phyloP scores from a whole-genome alignment of 2,797 vertebrate species.

The Chelon labrosus region DNA sequence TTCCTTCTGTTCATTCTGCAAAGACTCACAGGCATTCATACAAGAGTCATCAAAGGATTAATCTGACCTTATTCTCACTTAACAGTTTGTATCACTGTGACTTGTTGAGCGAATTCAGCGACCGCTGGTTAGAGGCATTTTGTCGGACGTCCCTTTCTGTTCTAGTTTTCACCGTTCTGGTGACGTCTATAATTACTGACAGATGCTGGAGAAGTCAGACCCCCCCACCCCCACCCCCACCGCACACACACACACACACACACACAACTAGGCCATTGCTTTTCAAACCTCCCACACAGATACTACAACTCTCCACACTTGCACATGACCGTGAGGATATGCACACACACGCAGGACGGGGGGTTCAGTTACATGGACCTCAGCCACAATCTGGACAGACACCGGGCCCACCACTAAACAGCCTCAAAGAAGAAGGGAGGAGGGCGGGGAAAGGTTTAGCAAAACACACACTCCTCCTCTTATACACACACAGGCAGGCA shows the following conservation, averaged over 20 bases:
- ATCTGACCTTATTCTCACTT: background rate
- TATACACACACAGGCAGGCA: slow-evolving; percentile 31
- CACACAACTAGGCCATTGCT: slow-evolving; percentile 52
- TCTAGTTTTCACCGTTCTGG: slow-evolving; percentile 66
- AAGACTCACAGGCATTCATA: background rate
- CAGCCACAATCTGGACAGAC: slow-evolving; percentile 79
- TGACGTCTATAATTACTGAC: slow-evolving; percentile 79
- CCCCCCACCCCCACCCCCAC: slow-evolving; percentile 47
- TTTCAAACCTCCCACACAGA: slow-evolving; percentile 83
- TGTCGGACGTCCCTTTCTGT: slow-evolving; percentile 59
- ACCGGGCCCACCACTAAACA: slow-evolving; percentile 75
- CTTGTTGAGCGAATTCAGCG: slow-evolving; percentile 26
- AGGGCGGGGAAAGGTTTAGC: slow-evolving; percentile 55
- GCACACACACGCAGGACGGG: slow-evolving; percentile 28
- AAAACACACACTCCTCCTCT: slow-evolving; percentile 44
- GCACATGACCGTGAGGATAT: slow-evolving; percentile 38
- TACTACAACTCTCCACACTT: slow-evolving; percentile 48
- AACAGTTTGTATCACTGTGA: background rate
- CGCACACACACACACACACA: slow-evolving; percentile 27
- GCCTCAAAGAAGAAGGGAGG: slow-evolving; percentile 55
- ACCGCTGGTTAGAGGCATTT: slow-evolving; percentile 43
- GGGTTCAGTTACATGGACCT: slow-evolving; percentile 81
- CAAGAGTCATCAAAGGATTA: slow-evolving; percentile 9
- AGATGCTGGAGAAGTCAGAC: slow-evolving; percentile 72
- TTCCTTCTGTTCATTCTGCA: background rate